A percentile compares a stretch with the other conserved stretches of the same genome.
These are phyloP conservation scores for Liopterus haemorrhoidalis DNA, from an alignment of 2,888 invertebrate genomes.

Conservation along the genomic window DNA sequence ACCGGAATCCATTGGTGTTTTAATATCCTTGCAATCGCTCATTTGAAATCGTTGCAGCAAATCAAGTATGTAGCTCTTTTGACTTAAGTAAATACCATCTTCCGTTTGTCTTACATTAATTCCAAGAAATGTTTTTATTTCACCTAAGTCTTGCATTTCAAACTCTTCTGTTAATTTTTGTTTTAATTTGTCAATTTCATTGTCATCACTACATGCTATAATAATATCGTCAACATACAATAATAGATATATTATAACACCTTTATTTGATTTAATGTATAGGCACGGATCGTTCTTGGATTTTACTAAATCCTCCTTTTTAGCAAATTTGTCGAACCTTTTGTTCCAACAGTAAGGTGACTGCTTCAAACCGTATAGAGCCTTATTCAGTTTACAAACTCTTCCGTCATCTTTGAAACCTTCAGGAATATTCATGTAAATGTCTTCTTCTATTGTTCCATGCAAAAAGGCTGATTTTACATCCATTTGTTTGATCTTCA, in stretches of 20 bases:
- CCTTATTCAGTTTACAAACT: conserved; percentile 28
- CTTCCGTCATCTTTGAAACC: conserved; percentile 33
- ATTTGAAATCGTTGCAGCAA: conserved; percentile 21
- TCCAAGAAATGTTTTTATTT: conserved; percentile 25
- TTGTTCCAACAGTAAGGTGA: conserved; percentile 33
- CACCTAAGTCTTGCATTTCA: conserved; percentile 26
- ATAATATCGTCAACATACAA: conserved; percentile 31
- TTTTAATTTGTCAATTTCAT: conserved; percentile 24
- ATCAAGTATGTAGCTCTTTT: conserved; percentile 21
- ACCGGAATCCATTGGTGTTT: too few relatives aligned
- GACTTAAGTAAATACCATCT: conserved; percentile 15
- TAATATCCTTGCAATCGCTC: conserved; percentile 17
- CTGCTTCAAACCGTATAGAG: conserved; percentile 34
- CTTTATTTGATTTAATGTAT: conserved; percentile 22
- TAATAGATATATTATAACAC: conserved; percentile 19
- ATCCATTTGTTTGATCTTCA: conserved; percentile 31
- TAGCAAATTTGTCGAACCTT: conserved; percentile 24
- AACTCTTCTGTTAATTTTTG: conserved; percentile 24
- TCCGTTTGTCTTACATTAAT: too few relatives aligned
- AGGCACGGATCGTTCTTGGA: conserved; percentile 31
- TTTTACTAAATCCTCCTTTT: conserved; percentile 22
- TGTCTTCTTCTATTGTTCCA: conserved; percentile 30
- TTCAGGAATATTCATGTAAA: conserved; percentile 33
- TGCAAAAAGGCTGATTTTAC: conserved; percentile 35
- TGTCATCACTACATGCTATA: conserved; percentile 18